phyloP scores from a whole-genome alignment of 1,140 invertebrate species.

The Anagrus nilaparvatae region DNA sequence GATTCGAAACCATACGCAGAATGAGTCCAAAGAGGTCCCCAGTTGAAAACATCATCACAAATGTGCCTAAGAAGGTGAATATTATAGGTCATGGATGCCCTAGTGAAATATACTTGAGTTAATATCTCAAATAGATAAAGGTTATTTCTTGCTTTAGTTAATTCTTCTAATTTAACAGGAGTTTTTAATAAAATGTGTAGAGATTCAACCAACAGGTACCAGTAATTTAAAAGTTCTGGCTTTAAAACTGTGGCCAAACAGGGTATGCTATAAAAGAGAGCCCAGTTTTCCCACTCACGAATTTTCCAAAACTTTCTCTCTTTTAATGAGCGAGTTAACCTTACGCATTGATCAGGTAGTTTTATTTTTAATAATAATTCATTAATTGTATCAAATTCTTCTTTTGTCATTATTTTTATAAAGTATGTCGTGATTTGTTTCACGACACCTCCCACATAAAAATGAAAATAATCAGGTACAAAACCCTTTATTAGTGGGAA shows the following conservation, averaged over 20 bases:
- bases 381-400: constrained; percentile 7
- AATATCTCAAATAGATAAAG: background rate
- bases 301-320: constrained; percentile 1
- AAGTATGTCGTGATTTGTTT: constrained; percentile 11
- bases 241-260: constrained; percentile 3
- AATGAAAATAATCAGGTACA: constrained; percentile 9
- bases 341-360: background rate
- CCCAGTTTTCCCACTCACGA: constrained; percentile 5
- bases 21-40: constrained; percentile 5
- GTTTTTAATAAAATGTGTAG: constrained; percentile 1
- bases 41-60: background rate
- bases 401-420: constrained; percentile 4
- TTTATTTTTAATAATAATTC: background rate
- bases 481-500: constrained; percentile 8
- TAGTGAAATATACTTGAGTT: background rate
- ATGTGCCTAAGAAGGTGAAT: constrained; percentile 5
- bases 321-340: background rate
- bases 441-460: background rate
- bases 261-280: constrained; percentile 4
- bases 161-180: background rate
- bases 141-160: background rate
- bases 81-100: constrained; percentile 5
- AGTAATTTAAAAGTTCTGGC: constrained; percentile 2
- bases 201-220: background rate
- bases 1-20: background rate